Evolutionary conservation across 1,140 invertebrate genomes (phyloP), one percentile per base, ranked within the genome.

Genomic region (Cydia splendana): DNA sequence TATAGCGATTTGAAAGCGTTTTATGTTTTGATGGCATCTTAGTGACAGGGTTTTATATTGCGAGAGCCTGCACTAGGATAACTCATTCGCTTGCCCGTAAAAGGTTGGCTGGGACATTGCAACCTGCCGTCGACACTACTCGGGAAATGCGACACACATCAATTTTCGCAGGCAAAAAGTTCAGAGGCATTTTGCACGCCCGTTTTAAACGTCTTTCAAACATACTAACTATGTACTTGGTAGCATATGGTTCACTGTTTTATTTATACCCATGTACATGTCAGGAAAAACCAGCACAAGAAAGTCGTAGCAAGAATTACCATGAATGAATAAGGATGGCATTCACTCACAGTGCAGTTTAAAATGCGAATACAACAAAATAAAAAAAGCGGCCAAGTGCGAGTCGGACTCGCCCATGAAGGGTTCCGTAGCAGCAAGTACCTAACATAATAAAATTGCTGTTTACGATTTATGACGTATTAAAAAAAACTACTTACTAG

Each of bases 1-100:
- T 9, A 62, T 62, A 62, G 18, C 9, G 57, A 62, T 62, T 62
- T 62, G 7, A 57, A 18, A 57, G 15, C 57, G 20, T 62, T 62
- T 24, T 62, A 62, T 24, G 57, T 24, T 62, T 24, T 20, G 57
- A 62, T 24, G 9, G 57, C 53, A 62, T 62, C 20, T 62, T 62
- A 62, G 18, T 62, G 57, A 62, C 57, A 62, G 20, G 57, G 57
- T 62, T 57, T 62, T 62, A 62, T 62, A 62, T 62, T 62, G 57
- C 57, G n/a, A 24, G 20, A 62, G 57, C 67, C 65, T 76, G 80
- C 76, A 71, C 79, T 74, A 67, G 77, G 80, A 85, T 90, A 88
- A 85, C 80, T 89, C 85, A 90, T 86, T 86, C 87, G 82, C 76
- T 79, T 84, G 84, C 18, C 90, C 87, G 78, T 91, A 87, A 85